Evolutionary conservation across 2,113 vertebrate species (phyloP).

Genomic region (Anser brachyrhynchus): DNA sequence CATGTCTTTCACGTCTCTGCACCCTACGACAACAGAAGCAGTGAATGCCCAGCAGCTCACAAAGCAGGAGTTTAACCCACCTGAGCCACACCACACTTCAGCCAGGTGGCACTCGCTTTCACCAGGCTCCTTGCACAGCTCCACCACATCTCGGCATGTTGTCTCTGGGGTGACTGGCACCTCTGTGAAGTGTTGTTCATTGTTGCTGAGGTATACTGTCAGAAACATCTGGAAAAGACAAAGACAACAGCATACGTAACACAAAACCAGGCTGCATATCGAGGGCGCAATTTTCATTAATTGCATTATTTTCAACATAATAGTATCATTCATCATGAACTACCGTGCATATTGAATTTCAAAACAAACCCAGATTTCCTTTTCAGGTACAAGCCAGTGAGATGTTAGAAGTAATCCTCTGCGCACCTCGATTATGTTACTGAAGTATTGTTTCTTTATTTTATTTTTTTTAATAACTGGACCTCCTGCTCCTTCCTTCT

Average conservation of each 20-base stretch:
- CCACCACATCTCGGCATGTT: conserved; percentile 92
- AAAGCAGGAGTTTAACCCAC: conserved; percentile 71
- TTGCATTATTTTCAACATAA: neutral
- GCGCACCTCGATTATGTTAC: neutral
- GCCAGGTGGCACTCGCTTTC: conserved; percentile 91
- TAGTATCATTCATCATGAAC: neutral
- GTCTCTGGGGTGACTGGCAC: conserved; percentile 96
- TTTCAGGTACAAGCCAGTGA: neutral
- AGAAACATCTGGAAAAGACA: conserved; percentile 90
- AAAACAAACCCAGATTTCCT: neutral
- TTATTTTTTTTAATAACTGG: neutral
- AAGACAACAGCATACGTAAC: neutral
- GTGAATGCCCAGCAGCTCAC: rapidly evolving
- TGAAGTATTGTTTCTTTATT: neutral
- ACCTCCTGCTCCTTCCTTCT: neutral
- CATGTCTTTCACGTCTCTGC: rapidly evolving
- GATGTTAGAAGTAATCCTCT: neutral
- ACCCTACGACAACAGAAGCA: neutral
- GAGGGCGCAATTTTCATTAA: neutral
- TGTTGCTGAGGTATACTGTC: conserved; percentile 98
- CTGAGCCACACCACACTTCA: conserved; percentile 93
- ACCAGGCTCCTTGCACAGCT: conserved; percentile 94
- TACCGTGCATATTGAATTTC: neutral
- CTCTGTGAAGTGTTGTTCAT: conserved; percentile 97
- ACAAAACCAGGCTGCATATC: neutral